phyloP scores from a whole-genome alignment of 2,113 vertebrate species.

The Amphilophus citrinellus region DNA sequence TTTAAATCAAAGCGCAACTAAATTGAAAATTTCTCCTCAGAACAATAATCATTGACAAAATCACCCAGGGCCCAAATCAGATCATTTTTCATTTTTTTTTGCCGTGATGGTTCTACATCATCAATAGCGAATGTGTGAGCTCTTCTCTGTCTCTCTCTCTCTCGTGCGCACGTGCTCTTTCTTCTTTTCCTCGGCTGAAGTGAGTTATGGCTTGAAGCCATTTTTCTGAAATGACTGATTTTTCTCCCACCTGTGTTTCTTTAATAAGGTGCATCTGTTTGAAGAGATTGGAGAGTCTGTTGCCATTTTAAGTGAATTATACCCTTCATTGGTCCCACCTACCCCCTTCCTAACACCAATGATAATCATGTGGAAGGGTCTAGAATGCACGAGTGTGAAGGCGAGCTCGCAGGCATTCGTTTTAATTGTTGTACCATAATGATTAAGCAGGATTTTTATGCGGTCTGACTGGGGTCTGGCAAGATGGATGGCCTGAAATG shows the following conservation, averaged over 20 bases:
- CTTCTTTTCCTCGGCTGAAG: not conserved
- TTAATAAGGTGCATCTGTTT: conserved; percentile 59
- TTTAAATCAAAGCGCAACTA: conserved; percentile 29
- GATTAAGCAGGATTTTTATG: conserved; percentile 79
- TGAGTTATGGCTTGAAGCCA: conserved; percentile 14
- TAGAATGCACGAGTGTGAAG: conserved; percentile 63
- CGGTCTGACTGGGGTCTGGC: conserved; percentile 70
- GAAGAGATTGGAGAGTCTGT: conserved; percentile 47
- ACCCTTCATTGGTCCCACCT: conserved; percentile 65
- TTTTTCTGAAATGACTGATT: conserved; percentile 54
- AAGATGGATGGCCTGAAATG: conserved; percentile 78
- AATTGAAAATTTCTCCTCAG: conserved; percentile 33
- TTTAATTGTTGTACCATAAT: conserved; percentile 77
- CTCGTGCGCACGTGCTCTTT: not conserved
- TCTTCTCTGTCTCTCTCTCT: not conserved
- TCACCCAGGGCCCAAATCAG: conserved; percentile 47
- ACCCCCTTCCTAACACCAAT: conserved; percentile 42
- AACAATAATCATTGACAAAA: conserved; percentile 49
- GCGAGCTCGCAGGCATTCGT: conserved; percentile 69
- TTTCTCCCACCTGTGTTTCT: conserved; percentile 50
- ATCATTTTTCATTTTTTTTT: conserved; percentile 44
- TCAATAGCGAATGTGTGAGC: conserved; percentile 17
- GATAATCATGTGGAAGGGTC: conserved; percentile 60
- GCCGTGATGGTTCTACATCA: conserved; percentile 29
- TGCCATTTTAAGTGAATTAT: conserved; percentile 71